These are phyloP conservation scores for Escarpia spicata DNA, from an alignment of 2,888 invertebrate genomes.

Conservation along the genomic window DNA sequence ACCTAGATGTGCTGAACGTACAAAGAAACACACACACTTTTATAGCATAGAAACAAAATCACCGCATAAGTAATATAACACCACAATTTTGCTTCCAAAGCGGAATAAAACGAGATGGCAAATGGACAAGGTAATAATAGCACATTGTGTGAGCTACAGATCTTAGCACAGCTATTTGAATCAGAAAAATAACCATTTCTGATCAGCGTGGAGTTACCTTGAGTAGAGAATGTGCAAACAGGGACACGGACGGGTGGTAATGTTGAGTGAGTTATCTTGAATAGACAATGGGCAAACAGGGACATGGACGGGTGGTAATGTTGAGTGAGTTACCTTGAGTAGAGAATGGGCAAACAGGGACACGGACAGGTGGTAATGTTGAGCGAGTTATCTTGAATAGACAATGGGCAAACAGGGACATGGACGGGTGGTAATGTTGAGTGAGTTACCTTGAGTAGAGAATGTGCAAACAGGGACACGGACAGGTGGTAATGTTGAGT, in stretches of 20 bases:
- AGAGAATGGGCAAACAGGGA: slow-evolving; percentile 78
- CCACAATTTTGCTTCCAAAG: no score
- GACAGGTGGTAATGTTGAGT: slow-evolving; percentile 88
- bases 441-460: slow-evolving; percentile 67
- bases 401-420: slow-evolving; percentile 80
- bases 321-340: slow-evolving; percentile 68
- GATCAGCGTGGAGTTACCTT: not conserved
- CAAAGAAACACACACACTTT: no score
- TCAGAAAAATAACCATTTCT: no score
- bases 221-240: slow-evolving; percentile 75
- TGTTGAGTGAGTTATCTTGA: slow-evolving; percentile 72
- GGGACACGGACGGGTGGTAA: slow-evolving; percentile 89
- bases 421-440: slow-evolving; percentile 90
- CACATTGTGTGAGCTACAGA: no score
- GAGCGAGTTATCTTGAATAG: slow-evolving; percentile 67
- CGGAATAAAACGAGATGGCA: no score
- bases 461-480: slow-evolving; percentile 82
- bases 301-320: slow-evolving; percentile 94
- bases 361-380: slow-evolving; percentile 92
- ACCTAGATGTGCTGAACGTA: no score
- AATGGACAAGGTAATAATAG: not conserved
- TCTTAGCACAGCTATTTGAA: no score
- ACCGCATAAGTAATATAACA: no score
- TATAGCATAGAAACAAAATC: no score
- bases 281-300: slow-evolving; percentile 75